Evolutionary conservation across 2,113 vertebrate species (phyloP).

Genomic region (Nerophis lumbriciformis): DNA sequence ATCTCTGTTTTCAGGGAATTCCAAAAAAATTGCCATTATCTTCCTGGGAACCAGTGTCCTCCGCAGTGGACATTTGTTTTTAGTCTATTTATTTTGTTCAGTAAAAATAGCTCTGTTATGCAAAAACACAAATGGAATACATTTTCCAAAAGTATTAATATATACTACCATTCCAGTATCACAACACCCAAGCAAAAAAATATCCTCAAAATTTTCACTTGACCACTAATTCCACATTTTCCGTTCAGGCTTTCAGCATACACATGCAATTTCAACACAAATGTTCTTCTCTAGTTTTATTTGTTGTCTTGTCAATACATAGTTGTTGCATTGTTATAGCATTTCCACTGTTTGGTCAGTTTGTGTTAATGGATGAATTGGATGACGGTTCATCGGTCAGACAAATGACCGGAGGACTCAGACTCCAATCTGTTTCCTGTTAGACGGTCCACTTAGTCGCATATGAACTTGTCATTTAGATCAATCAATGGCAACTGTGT

Average conservation of each 20-base stretch:
- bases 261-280: not conserved
- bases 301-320: not conserved
- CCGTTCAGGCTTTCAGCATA: too few relatives aligned
- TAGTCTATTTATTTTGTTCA: too few relatives aligned
- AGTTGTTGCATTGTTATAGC: not conserved
- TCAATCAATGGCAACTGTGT: conserved; percentile 15
- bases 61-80: too few relatives aligned
- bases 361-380: conserved; percentile 2
- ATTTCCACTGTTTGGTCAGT: not conserved
- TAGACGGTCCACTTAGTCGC: conserved; percentile 11
- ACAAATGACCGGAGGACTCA: not conserved
- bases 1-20: too few relatives aligned
- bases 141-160: too few relatives aligned
- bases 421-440: conserved; percentile 7
- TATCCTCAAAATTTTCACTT: too few relatives aligned
- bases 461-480: conserved; percentile 13
- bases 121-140: too few relatives aligned
- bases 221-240: too few relatives aligned
- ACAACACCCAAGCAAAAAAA: too few relatives aligned
- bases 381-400: not conserved
- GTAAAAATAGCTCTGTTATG: not conserved
- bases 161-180: too few relatives aligned
- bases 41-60: not conserved
- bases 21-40: not conserved
- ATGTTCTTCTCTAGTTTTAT: not conserved